Conservation (phyloP, 92 coral and sea anemone genomes). For the Actinostola sp. region DNA sequence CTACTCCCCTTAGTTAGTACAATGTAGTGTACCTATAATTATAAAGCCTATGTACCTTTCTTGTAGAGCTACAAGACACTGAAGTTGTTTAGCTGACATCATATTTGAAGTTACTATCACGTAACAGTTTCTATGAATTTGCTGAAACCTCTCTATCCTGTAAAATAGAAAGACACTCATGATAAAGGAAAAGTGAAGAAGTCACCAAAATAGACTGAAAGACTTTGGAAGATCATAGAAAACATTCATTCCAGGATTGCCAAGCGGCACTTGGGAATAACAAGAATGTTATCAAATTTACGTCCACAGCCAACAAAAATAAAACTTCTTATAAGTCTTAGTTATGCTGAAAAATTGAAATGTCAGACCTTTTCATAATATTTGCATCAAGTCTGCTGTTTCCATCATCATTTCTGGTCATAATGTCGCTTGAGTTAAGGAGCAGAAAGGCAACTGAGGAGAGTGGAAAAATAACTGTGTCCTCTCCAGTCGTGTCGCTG, state of each 20-base stretch:
- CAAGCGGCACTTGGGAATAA: too few species aligned
- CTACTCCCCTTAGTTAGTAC: too few species aligned
- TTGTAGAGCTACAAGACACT: conserved; percentile 65
- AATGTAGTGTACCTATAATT: too few species aligned
- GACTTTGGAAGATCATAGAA: too few species aligned
- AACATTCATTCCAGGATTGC: too few species aligned
- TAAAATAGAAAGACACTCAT: neutral
- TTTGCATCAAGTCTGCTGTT: conserved; percentile 37
- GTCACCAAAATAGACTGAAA: too few species aligned
- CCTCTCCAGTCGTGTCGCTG: conserved; percentile 80
- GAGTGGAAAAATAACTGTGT: conserved; percentile 83
- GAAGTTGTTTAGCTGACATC: conserved; percentile 57
- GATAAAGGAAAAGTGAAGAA: neutral
- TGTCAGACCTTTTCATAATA: conserved; percentile 67
- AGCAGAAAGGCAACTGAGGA: conserved; percentile 95
- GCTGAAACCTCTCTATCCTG: conserved; percentile 81
- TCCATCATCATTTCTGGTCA: conserved; percentile 34
- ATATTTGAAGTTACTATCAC: conserved; percentile 62
- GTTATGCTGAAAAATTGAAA: too few species aligned
- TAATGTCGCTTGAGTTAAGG: conserved; percentile 55
- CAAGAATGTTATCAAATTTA: too few species aligned
- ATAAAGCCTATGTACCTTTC: conserved; percentile 56
- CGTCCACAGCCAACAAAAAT: too few species aligned
- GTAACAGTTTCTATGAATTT: conserved; percentile 86
- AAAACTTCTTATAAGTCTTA: too few species aligned